phyloP scores from a whole-genome alignment of 2,888 invertebrate species.

The Adineta ricciae region DNA sequence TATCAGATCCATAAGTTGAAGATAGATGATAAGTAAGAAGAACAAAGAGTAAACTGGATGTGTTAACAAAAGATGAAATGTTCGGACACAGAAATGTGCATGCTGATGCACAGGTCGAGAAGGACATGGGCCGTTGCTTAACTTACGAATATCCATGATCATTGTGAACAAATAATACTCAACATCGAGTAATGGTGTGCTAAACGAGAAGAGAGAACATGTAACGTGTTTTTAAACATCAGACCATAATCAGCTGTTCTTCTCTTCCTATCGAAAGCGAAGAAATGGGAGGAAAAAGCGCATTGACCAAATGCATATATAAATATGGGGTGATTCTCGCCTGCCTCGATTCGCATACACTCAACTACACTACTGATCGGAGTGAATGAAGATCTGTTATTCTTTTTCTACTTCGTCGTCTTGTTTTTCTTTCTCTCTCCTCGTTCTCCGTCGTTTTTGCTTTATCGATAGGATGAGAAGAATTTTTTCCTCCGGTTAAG shows the following conservation, averaged over 20 bases:
- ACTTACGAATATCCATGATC: not conserved
- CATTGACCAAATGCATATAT: not conserved
- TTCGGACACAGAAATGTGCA: not conserved
- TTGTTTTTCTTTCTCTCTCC: no score
- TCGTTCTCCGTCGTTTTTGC: no score
- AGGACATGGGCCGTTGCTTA: not conserved
- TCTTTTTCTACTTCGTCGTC: not conserved
- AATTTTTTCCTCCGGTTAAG: no score
- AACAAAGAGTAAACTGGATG: not conserved
- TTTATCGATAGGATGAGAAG: no score
- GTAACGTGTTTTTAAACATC: not conserved
- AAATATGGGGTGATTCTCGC: not conserved
- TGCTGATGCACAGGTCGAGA: not conserved
- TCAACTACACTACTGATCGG: not conserved
- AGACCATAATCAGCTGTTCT: not conserved
- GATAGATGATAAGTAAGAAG: not conserved
- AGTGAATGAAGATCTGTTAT: not conserved
- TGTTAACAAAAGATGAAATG: not conserved
- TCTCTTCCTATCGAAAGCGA: not conserved
- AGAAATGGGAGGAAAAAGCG: not conserved
- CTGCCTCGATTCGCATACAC: not conserved
- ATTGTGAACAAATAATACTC: not conserved
- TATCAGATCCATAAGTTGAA: not conserved
- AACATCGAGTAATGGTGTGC: not conserved
- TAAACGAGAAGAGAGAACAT: not conserved